phyloP scores from a whole-genome alignment of 2,888 invertebrate genomes.

The Caenorhabditis sp. region DNA sequence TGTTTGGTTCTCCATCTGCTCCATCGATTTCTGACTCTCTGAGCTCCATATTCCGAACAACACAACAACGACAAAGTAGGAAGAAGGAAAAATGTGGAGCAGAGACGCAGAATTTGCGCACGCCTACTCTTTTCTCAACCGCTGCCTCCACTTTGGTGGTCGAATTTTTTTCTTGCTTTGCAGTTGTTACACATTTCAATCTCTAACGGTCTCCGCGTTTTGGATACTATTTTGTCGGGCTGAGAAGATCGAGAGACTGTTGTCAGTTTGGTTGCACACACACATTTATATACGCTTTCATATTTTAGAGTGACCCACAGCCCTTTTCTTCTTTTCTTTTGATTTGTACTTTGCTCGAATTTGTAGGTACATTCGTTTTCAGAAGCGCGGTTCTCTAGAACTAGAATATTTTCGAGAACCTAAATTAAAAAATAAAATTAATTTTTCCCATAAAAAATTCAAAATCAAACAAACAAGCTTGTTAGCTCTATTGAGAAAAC shows the following conservation, averaged over 20 bases:
- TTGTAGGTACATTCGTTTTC: background rate
- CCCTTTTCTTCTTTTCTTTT: background rate
- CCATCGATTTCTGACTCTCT: constrained; percentile 2
- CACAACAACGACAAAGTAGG: background rate
- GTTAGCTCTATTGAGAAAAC: no score
- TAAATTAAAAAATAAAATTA: no score
- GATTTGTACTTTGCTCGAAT: background rate
- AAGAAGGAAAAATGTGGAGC: background rate
- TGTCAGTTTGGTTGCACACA: constrained; percentile 2
- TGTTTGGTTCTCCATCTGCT: constrained; percentile 1
- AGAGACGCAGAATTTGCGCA: constrained; percentile 3
- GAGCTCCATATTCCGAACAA: background rate
- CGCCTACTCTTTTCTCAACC: background rate
- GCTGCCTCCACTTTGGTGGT: no score
- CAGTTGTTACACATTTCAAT: background rate
- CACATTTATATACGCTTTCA: no score
- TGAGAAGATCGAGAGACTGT: background rate
- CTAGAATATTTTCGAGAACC: no score
- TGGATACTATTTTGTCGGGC: background rate
- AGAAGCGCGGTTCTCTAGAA: no score
- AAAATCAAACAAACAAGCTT: no score
- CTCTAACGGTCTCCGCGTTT: background rate
- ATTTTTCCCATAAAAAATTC: no score
- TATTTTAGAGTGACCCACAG: background rate
- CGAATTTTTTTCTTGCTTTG: no score